Evolutionary conservation across 2,113 vertebrate genomes (phyloP).

Genomic region (Zosterops hypoxanthus): DNA sequence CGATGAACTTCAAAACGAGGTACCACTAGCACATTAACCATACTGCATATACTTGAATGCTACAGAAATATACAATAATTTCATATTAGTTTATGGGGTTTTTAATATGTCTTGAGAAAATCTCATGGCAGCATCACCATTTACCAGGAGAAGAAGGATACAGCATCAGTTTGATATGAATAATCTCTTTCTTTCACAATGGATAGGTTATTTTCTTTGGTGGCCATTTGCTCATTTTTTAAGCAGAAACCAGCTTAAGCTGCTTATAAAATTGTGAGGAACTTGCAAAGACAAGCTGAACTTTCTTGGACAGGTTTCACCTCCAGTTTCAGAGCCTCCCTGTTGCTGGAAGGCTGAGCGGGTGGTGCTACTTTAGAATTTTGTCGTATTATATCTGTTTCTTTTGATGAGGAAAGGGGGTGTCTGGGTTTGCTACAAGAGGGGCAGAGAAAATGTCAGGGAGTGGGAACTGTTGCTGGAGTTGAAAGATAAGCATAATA

Average conservation of each 20-base stretch:
- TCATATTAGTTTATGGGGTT: background rate
- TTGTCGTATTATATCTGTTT: background rate
- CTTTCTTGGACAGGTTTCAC: background rate
- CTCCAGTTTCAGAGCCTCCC: background rate
- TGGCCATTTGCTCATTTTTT: background rate
- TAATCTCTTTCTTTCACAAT: background rate
- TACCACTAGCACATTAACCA: conserved; percentile 52
- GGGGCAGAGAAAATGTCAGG: background rate
- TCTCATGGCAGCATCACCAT: background rate
- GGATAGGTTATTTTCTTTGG: background rate
- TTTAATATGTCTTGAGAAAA: background rate
- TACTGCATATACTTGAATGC: background rate
- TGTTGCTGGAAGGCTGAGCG: background rate
- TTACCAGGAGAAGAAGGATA: background rate
- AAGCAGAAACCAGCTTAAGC: background rate
- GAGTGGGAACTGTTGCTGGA: background rate
- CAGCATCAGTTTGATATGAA: background rate
- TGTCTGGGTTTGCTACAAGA: background rate
- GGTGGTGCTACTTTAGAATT: background rate
- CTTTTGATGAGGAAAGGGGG: fast-evolving
- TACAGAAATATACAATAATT: background rate
- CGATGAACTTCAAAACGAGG: conserved; percentile 98
- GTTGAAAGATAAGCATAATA: background rate
- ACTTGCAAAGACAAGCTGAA: background rate
- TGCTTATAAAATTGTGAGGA: background rate